Conservation (phyloP, 2,888 invertebrate species). For the Diadegma fenestrale region DNA sequence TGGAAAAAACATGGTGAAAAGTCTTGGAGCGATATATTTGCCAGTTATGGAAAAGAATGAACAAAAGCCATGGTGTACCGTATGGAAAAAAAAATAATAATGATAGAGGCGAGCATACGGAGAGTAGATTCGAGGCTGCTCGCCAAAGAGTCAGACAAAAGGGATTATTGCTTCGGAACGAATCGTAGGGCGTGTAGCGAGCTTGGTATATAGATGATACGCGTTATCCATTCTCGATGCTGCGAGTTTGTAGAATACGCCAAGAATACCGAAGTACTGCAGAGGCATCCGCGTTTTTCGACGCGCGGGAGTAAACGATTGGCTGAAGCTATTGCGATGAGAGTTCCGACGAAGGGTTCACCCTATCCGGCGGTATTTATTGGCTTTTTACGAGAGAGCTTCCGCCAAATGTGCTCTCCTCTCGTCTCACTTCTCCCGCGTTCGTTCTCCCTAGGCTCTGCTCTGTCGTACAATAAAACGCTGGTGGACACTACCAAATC, state of each 20-base stretch:
- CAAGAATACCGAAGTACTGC: constrained; percentile 51
- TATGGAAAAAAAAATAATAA: constrained; percentile 3
- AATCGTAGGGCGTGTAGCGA: constrained; percentile 6
- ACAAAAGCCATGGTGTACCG: background rate
- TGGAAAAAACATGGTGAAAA: background rate
- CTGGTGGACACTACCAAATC: constrained; percentile 22
- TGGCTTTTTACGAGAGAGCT: constrained; percentile 70
- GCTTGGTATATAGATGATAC: background rate
- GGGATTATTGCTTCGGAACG: constrained; percentile 55
- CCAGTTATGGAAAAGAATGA: background rate
- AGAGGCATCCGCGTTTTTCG: constrained; percentile 47
- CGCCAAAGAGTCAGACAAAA: constrained; percentile 25
- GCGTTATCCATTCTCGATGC: constrained; percentile 33
- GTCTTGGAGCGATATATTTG: background rate
- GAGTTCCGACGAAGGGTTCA: constrained; percentile 66
- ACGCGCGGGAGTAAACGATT: constrained; percentile 68
- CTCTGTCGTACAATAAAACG: constrained; percentile 17
- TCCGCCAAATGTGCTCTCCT: constrained; percentile 54
- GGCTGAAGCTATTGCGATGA: constrained; percentile 64
- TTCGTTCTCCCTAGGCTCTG: background rate
- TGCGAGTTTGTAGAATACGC: constrained; percentile 31
- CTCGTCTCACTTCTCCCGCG: background rate
- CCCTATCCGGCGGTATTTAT: constrained; percentile 71
- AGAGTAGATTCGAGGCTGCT: constrained; percentile 31
- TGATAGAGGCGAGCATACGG: constrained; percentile 21